Base-by-base conservation (phyloP, 1,140 invertebrate species). In the Theocolax elegans region DNA sequence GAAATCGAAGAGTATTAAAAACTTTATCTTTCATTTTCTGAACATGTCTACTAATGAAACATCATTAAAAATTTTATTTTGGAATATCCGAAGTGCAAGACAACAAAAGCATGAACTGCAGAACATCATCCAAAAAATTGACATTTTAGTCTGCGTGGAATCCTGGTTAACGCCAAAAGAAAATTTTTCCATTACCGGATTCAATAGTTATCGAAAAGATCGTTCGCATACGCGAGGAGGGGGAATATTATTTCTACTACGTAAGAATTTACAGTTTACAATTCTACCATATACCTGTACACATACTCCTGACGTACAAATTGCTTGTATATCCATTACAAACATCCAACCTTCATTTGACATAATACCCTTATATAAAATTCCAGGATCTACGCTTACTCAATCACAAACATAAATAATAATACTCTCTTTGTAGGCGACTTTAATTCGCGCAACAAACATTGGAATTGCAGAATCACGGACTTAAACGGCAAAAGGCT, bases 91-190 rank as follows among this genome's bases (percentile, higher is more conserved):
- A 7, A 71, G 60, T 51, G 12, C 65, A 8, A 35, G n/a, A 23
- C 4, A 17, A 10, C 46, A 19, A 21, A 49, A 48, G 48, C n/a
- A 51, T 38, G 19, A 51, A 51, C 10, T 59, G 7, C 29, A 15
- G 3, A 15, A 42, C 1, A 48, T 58, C 12, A 25, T 67, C 4
- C 59, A 27, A 53, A 13, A 67, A 15, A 44, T 48, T 7, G 65
- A 72, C 17, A 29, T 67, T 13, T 63, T 40, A 17, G 10, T 58
- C 10, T 58, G 31, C 21, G 63, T 63, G 1, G 71, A 72, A 56
- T 44, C 64, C 7, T 62, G 71, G 58, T 19, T 67, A 1, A 67
- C 31, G 8, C 51, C 40, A 10, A 13, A 27, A 10, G 17, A 62
- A 4, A 6, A 25, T 27, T 21, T 38, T 4, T 29, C 19, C 9